A percentile compares a stretch with the other conserved stretches of the same genome.
phyloP scores from a whole-genome alignment of 2,888 invertebrate genomes.

The Bibio marci region DNA sequence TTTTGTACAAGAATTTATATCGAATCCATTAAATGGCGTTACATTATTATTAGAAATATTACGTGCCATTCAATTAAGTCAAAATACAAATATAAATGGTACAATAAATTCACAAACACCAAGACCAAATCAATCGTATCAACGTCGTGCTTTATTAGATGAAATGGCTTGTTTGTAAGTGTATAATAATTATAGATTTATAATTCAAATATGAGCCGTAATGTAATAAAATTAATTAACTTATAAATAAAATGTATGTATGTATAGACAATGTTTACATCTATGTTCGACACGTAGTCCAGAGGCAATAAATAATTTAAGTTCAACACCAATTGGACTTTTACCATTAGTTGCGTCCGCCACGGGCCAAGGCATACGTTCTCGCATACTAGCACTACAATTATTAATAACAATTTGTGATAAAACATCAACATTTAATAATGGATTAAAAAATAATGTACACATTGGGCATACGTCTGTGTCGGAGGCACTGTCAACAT shows the following conservation, averaged over 20 bases:
- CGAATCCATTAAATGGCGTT: constrained; percentile 76
- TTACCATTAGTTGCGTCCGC: constrained; percentile 74
- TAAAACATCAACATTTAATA: constrained; percentile 23
- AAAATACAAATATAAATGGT: constrained; percentile 37
- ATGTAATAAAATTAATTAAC: too few relatives aligned
- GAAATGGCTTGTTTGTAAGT: constrained; percentile 70
- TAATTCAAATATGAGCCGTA: too few relatives aligned
- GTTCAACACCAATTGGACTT: constrained; percentile 61
- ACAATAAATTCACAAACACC: constrained; percentile 15
- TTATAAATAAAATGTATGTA: too few relatives aligned
- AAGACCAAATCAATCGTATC: constrained; percentile 45
- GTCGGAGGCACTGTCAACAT: constrained; percentile 77
- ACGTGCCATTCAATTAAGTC: constrained; percentile 68
- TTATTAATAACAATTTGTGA: constrained; percentile 72
- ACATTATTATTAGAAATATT: constrained; percentile 68
- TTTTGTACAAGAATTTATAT: constrained; percentile 84
- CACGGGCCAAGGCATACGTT: constrained; percentile 74
- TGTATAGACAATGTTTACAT: constrained; percentile 60
- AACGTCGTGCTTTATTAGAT: constrained; percentile 61
- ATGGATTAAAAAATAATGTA: constrained; percentile 28
- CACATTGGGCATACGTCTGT: constrained; percentile 67
- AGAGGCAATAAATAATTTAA: constrained; percentile 61
- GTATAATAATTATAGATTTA: background rate
- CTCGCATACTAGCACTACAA: constrained; percentile 72
- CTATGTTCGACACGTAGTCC: constrained; percentile 62